Conservation (phyloP, 2,888 invertebrate genomes). For the Ophion slaviceki region DNA sequence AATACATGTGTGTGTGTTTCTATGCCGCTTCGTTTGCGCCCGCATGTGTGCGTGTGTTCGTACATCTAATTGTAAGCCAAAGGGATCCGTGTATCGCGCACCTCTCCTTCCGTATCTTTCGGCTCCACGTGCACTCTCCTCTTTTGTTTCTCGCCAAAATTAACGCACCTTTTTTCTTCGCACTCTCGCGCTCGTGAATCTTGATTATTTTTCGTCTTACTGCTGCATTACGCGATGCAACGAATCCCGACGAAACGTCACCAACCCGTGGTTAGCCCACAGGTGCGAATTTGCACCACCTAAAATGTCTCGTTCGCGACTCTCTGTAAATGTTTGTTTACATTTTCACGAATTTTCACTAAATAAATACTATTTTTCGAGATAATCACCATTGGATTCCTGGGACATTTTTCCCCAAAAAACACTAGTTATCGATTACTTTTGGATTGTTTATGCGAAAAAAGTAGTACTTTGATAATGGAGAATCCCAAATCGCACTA, state of each 20-base stretch:
- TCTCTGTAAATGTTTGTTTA: too few relatives aligned
- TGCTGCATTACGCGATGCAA: neutral
- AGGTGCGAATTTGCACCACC: too few relatives aligned
- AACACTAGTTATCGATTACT: too few relatives aligned
- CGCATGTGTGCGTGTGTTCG: neutral
- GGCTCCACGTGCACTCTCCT: constrained; percentile 13
- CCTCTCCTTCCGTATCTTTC: constrained; percentile 15
- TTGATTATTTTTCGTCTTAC: neutral
- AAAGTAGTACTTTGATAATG: too few relatives aligned
- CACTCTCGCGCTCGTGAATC: neutral
- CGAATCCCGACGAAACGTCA: neutral
- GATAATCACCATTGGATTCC: too few relatives aligned
- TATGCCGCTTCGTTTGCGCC: neutral
- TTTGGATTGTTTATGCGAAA: too few relatives aligned
- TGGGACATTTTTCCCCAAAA: too few relatives aligned
- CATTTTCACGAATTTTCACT: too few relatives aligned
- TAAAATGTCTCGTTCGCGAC: too few relatives aligned
- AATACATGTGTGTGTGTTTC: neutral
- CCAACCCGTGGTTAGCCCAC: neutral
- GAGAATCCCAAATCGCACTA: too few relatives aligned
- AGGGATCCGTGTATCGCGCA: constrained; percentile 8
- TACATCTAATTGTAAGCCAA: constrained; percentile 10
- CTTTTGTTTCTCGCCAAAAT: neutral
- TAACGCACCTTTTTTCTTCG: neutral
- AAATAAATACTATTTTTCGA: too few relatives aligned